Percentiles rank a stretch among this genome's conserved stretches.
Conservation (phyloP, 2,113 vertebrate genomes). For the Gobio gobio region DNA sequence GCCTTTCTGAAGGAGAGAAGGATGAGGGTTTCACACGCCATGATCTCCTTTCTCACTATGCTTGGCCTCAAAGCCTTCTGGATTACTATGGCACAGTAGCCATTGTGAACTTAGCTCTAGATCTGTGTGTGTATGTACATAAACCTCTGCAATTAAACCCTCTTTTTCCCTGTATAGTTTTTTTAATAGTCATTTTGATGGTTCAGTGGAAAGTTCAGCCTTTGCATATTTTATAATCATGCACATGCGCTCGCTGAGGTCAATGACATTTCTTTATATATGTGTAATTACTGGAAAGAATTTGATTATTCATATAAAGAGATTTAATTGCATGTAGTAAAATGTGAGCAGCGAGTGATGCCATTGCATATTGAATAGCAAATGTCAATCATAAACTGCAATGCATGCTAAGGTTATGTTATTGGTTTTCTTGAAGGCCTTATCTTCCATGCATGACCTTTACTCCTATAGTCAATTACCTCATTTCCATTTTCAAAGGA, state of each 20-base stretch:
- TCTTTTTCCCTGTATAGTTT: not conserved
- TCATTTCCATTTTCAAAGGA: not conserved
- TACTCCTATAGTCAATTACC: not conserved
- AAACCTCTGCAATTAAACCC: not conserved
- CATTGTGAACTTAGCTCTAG: slow-evolving; percentile 10
- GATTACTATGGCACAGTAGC: not conserved
- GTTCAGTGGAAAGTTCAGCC: not conserved
- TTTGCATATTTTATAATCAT: not conserved
- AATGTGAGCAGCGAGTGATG: not conserved
- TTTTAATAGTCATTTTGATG: not conserved
- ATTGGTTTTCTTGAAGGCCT: not conserved
- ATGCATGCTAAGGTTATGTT: not conserved
- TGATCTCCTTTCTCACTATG: not conserved
- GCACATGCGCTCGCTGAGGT: too few relatives aligned
- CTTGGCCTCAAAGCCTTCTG: slow-evolving; percentile 1
- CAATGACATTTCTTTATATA: not conserved
- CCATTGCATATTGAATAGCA: not conserved
- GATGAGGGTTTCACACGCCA: slow-evolving; percentile 11
- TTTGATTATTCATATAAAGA: not conserved
- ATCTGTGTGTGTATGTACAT: not conserved
- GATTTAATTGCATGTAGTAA: slow-evolving; percentile 12
- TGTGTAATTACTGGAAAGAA: not conserved
- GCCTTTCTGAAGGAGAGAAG: slow-evolving; percentile 56
- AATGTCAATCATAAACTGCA: not conserved
- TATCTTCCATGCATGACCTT: not conserved